Conservation (phyloP, 2,113 vertebrate species). For the Opisthocomus hoazin region DNA sequence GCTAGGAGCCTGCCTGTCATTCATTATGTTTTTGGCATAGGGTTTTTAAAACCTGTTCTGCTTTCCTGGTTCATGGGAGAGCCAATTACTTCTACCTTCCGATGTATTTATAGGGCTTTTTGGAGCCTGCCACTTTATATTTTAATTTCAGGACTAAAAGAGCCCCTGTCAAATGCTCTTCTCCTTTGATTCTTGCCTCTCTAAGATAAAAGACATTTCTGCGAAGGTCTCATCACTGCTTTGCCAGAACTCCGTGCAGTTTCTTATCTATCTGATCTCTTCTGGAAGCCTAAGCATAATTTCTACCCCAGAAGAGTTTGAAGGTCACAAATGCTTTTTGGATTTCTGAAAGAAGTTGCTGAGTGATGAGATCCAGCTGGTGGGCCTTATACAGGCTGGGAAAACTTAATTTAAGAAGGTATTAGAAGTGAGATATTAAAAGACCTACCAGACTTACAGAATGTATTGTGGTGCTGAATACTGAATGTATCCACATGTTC, state of each 20-base stretch:
- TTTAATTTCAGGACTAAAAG: conserved; percentile 8
- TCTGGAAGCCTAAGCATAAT: neutral
- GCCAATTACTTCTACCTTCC: neutral
- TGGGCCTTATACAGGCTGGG: neutral
- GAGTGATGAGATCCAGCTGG: neutral
- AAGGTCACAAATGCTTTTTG: neutral
- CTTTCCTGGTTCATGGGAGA: neutral
- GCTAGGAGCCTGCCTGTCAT: neutral
- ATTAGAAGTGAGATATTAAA: neutral
- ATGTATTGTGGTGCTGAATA: neutral
- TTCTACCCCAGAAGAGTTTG: neutral
- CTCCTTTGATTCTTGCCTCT: neutral
- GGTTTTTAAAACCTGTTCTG: neutral
- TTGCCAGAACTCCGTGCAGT: neutral
- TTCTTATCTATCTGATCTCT: neutral
- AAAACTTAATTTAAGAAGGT: neutral
- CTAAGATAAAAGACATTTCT: neutral
- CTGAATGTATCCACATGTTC: neutral
- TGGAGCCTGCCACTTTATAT: neutral
- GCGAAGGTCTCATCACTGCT: neutral
- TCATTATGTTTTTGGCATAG: neutral
- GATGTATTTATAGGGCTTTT: neutral
- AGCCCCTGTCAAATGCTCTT: neutral
- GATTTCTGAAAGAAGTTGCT: neutral
- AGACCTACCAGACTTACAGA: neutral